Base-by-base conservation (phyloP, 2,113 vertebrate species). In the Alethe castanea region DNA sequence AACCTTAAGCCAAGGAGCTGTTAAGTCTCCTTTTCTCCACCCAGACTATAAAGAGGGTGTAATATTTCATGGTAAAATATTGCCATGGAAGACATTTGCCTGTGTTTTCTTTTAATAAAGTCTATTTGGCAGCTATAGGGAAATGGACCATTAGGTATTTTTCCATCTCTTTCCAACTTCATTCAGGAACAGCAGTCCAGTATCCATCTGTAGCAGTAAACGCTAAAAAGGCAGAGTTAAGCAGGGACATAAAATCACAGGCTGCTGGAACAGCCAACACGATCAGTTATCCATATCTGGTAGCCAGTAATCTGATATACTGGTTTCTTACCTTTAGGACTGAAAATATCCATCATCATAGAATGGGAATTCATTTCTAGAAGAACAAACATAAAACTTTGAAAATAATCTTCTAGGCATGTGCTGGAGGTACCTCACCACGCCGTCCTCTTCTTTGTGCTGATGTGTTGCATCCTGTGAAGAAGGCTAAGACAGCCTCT, bases 381-480 rank as follows among this genome's bases (percentile, higher is more conserved):
- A 88, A 90, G 90, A 78, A 93, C 36, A 95, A 97, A 77, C 50
- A 92, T 79, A 44, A 96, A 96, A 97, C 92, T 96, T 97, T 97
- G 97, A 98, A 98, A 97, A 54, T 88, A 97, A 96, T 96, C 97
- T 96, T 78, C 71, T 80, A 73, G 93, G 69, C 59, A 66, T 92
- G 44, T 94, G 77, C 64, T 97, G 92, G 82, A 96, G 65, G 53
- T 69, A 97, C 86, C 84, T 88, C 86, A 94, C 90, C 82, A 79
- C 36, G 57, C 72, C n/a, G 15, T 89, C 90, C 81, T 95, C 94
- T 91, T 93, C 92, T 92, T 86, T 40, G 70, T 2, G 53, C 90
- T 97, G 97, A 98, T 93, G 92, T 84, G 94, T 72, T 93, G 87
- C 84, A 97, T 97, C 97, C 97, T 97, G 95, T 95, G 95, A 97